Conservation (phyloP, 2,113 vertebrate genomes). For the Eira barbara region DNA sequence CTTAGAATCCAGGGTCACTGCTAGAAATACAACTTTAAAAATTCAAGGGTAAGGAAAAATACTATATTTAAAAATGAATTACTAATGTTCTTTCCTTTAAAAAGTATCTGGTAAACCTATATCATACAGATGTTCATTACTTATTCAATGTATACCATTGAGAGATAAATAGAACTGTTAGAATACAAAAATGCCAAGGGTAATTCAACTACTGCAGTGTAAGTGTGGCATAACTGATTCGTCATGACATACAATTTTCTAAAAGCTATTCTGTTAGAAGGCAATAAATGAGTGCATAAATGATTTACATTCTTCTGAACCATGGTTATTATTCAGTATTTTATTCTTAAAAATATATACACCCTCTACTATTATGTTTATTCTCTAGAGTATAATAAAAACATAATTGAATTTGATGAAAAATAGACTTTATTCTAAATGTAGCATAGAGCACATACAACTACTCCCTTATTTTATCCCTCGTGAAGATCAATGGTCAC, state of each 20-base stretch:
- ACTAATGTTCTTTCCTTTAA: slow-evolving; percentile 67
- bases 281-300: slow-evolving; percentile 80
- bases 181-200: slow-evolving; percentile 74
- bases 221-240: slow-evolving; percentile 76
- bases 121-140: slow-evolving; percentile 53
- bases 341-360: slow-evolving; percentile 82
- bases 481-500: slow-evolving; percentile 83
- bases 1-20: slow-evolving; percentile 47
- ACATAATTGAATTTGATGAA: slow-evolving; percentile 83
- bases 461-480: slow-evolving; percentile 77
- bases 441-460: slow-evolving; percentile 62
- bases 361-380: slow-evolving; percentile 81
- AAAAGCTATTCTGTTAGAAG: slow-evolving; percentile 81
- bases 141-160: slow-evolving; percentile 64
- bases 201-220: slow-evolving; percentile 74
- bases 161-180: slow-evolving; percentile 73
- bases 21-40: slow-evolving; percentile 68
- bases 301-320: slow-evolving; percentile 82
- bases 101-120: slow-evolving; percentile 66
- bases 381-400: slow-evolving; percentile 83
- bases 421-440: slow-evolving; percentile 81
- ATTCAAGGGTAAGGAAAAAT: slow-evolving; percentile 65
- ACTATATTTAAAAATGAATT: slow-evolving; percentile 59
- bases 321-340: slow-evolving; percentile 81
- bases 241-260: slow-evolving; percentile 79